phyloP scores from a whole-genome alignment of 2,888 invertebrate genomes.

The Leptinotarsa peninsularis region DNA sequence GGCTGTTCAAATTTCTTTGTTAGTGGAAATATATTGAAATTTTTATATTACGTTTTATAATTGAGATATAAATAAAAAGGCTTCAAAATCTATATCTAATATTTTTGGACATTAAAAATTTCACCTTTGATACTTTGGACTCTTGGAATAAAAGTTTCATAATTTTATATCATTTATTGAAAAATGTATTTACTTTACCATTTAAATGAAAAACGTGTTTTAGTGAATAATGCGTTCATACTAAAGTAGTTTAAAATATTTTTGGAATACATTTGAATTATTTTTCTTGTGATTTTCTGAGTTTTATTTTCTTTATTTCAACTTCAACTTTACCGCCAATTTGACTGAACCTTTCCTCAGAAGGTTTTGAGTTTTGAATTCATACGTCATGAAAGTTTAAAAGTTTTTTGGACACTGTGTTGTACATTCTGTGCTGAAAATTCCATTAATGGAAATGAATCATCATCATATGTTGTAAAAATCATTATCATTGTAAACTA shows the following conservation, averaged over 20 bases:
- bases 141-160: background rate
- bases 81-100: slow-evolving; percentile 10
- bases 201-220: too few relatives aligned
- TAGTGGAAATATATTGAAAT: slow-evolving; percentile 49
- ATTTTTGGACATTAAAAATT: background rate
- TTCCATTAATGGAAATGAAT: background rate
- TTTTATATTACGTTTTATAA: slow-evolving; percentile 24
- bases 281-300: background rate
- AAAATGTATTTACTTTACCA: background rate
- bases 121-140: background rate
- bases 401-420: background rate
- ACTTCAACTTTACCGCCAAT: slow-evolving; percentile 35
- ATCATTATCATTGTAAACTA: background rate
- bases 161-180: background rate
- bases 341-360: background rate
- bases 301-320: slow-evolving; percentile 12
- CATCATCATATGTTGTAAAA: background rate
- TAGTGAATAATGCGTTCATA: too few relatives aligned
- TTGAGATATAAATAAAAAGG: slow-evolving; percentile 2
- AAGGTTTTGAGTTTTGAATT: slow-evolving; percentile 2
- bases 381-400: slow-evolving; percentile 4
- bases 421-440: background rate
- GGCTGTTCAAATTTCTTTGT: slow-evolving; percentile 54
- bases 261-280: background rate
- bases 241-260: background rate